Conservation (phyloP, 2,888 invertebrate genomes). For the Leptinotarsa rubiginosa region DNA sequence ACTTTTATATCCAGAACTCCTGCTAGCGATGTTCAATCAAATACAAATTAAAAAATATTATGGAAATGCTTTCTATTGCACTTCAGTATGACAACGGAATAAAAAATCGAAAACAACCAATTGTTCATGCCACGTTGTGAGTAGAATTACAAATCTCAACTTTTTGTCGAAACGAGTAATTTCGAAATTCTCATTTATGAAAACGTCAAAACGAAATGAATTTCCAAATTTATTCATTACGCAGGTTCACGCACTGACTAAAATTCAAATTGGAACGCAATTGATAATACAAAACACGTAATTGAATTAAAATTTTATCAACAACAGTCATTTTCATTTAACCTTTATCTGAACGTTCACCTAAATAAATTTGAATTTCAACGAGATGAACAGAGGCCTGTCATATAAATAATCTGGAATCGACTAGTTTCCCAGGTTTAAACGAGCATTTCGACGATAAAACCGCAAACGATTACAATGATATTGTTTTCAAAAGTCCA, state of each 20-base stretch:
- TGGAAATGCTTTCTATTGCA: no score
- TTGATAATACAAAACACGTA: conserved; percentile 30
- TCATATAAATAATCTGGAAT: conserved; percentile 41
- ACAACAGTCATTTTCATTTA: conserved; percentile 37
- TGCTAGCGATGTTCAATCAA: no score
- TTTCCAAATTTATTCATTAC: neutral
- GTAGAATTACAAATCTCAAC: neutral
- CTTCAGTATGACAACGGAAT: no score
- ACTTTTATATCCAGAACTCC: no score
- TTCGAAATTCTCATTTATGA: neutral
- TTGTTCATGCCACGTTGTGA: neutral
- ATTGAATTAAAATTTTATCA: conserved; percentile 39
- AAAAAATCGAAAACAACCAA: no score
- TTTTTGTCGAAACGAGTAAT: no score
- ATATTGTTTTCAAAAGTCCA: conserved; percentile 38
- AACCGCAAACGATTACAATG: conserved; percentile 38
- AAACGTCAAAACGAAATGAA: neutral
- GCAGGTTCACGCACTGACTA: conserved; percentile 3
- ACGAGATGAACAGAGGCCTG: conserved; percentile 21
- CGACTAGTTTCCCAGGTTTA: conserved; percentile 37
- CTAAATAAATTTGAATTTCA: conserved; percentile 35
- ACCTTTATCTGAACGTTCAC: conserved; percentile 30
- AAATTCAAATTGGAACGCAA: conserved; percentile 31
- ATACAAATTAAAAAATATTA: no score
- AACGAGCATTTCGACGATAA: conserved; percentile 37